Conservation (phyloP, 2,113 vertebrate species). For the Xyliphius kryptos region DNA sequence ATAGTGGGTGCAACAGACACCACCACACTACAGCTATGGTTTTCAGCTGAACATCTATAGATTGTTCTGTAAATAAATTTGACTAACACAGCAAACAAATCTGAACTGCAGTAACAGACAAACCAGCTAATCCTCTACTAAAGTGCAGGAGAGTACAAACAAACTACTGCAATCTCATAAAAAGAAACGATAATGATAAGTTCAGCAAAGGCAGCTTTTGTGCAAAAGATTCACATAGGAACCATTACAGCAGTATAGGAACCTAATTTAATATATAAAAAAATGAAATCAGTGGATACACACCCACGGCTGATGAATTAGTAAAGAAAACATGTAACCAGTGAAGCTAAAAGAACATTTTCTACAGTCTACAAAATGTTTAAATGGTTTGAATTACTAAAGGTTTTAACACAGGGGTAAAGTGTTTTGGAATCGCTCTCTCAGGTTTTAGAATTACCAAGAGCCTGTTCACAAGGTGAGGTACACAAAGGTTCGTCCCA, state of each 20-base stretch:
- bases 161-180: constrained; percentile 6
- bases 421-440: too few species aligned
- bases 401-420: too few species aligned
- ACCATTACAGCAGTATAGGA: too few species aligned
- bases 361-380: too few species aligned
- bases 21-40: background rate
- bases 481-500: too few species aligned
- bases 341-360: too few species aligned
- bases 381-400: too few species aligned
- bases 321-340: background rate
- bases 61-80: constrained; percentile 16
- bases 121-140: constrained; percentile 4
- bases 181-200: background rate
- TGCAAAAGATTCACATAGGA: background rate
- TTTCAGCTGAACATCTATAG: constrained; percentile 13
- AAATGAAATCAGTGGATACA: too few species aligned
- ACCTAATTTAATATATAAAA: too few species aligned
- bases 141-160: constrained; percentile 19
- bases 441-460: too few species aligned
- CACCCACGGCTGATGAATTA: too few species aligned
- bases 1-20: background rate
- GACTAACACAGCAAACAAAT: constrained; percentile 1
- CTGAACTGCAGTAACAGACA: constrained; percentile 21
- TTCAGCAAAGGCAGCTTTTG: constrained; percentile 38
- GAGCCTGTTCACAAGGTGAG: too few species aligned